These are phyloP conservation scores for Chouioia cunea DNA, from an alignment of 2,888 invertebrate genomes.

Conservation along the genomic window DNA sequence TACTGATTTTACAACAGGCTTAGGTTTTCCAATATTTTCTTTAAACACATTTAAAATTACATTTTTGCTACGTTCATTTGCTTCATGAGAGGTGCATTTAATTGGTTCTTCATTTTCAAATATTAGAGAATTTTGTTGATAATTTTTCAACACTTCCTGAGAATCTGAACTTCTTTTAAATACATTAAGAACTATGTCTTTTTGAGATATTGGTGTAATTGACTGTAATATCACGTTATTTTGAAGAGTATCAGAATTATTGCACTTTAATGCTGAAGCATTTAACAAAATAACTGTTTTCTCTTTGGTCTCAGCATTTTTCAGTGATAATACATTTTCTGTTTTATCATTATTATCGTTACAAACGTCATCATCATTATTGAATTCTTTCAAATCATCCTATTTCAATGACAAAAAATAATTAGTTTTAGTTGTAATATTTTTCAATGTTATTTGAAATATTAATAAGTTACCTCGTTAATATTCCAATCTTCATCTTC, in stretches of 20 bases:
- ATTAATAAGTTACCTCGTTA: slow-evolving; percentile 52
- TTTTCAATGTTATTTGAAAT: slow-evolving; percentile 13
- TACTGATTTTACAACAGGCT: slow-evolving; percentile 24
- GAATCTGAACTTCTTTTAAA: slow-evolving; percentile 45
- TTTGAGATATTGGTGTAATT: slow-evolving; percentile 17
- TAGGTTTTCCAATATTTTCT: slow-evolving; percentile 16
- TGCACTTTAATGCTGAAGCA: slow-evolving; percentile 30
- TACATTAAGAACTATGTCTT: slow-evolving; percentile 49
- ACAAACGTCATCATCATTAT: slow-evolving; percentile 50
- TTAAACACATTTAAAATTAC: slow-evolving; percentile 43
- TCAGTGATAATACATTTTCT: neutral
- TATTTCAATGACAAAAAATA: slow-evolving; percentile 45
- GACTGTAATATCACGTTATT: slow-evolving; percentile 36
- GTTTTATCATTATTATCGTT: slow-evolving; percentile 45
- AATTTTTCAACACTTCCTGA: slow-evolving; percentile 3
- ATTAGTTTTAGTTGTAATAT: slow-evolving; percentile 10
- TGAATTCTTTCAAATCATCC: slow-evolving; percentile 57
- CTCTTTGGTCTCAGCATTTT: neutral
- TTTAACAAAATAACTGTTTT: neutral
- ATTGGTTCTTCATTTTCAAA: slow-evolving; percentile 7
- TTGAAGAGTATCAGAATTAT: slow-evolving; percentile 34
- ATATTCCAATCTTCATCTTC: slow-evolving; percentile 56
- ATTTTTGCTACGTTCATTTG: slow-evolving; percentile 15
- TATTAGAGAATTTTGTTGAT: neutral
- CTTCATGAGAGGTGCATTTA: slow-evolving; percentile 6